Evolutionary conservation across 1,140 invertebrate genomes (phyloP).

Genomic region (Neodiprion pinetum): DNA sequence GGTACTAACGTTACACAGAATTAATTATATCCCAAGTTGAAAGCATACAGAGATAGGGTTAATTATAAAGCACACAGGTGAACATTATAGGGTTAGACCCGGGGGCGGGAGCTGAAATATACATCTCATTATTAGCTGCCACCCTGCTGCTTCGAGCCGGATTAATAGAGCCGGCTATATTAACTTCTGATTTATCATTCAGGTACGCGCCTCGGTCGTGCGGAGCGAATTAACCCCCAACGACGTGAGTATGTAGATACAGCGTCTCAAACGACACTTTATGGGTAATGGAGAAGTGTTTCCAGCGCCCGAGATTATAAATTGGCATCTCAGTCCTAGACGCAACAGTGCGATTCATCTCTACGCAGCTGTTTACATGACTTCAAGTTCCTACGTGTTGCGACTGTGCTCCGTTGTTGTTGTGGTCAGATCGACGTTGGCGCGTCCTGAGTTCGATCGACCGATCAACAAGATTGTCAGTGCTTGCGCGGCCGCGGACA

Average conservation of each 20-base stretch:
- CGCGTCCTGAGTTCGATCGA: too few species aligned
- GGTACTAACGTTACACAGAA: neutral
- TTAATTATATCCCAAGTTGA: neutral
- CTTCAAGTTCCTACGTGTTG: too few species aligned
- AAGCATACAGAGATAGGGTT: neutral
- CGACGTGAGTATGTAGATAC: neutral
- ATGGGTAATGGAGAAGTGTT: too few species aligned
- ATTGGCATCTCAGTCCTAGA: too few species aligned
- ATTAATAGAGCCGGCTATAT: neutral
- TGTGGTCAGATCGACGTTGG: too few species aligned
- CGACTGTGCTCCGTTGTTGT: too few species aligned
- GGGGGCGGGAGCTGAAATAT: neutral
- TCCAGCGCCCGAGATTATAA: too few species aligned
- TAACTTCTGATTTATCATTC: conserved; percentile 4
- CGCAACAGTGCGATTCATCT: too few species aligned
- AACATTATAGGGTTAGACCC: neutral
- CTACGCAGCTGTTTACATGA: too few species aligned
- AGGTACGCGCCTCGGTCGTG: neutral
- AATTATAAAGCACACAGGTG: conserved; percentile 5
- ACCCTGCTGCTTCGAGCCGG: neutral
- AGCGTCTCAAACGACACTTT: neutral
- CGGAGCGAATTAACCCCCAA: neutral
- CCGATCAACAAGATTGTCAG: too few species aligned
- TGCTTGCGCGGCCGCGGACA: too few species aligned
- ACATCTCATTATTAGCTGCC: conserved; percentile 7